Conservation (phyloP, 2,797 vertebrate species). For the Enteromius afrohamiltoni region DNA sequence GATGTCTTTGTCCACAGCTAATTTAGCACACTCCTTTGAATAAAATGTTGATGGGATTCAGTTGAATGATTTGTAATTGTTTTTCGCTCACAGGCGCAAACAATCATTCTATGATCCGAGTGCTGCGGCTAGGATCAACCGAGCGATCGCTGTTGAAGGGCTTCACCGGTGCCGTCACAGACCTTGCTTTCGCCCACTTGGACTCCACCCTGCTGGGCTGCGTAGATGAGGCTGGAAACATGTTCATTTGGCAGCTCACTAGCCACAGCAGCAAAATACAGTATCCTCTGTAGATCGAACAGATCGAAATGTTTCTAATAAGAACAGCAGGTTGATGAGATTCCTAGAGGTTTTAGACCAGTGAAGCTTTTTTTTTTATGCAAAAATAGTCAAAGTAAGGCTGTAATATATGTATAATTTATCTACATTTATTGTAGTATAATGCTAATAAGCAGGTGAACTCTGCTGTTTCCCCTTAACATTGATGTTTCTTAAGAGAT, state of each 20-base stretch:
- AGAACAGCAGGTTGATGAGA: not conserved
- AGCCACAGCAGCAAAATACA: conserved; percentile 90
- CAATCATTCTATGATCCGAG: conserved; percentile 93
- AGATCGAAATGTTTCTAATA: not conserved
- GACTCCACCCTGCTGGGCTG: conserved; percentile 95
- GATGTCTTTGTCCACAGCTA: not conserved
- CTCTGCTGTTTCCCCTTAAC: conserved; percentile 74
- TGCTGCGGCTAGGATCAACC: conserved; percentile 86
- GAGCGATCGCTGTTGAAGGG: conserved; percentile 95
- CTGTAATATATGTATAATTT: not conserved
- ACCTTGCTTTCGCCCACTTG: conserved; percentile 97
- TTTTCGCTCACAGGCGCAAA: conserved; percentile 82
- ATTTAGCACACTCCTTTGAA: conserved; percentile 2
- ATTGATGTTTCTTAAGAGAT: conserved; percentile 81
- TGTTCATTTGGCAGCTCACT: conserved; percentile 95
- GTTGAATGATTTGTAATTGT: not conserved
- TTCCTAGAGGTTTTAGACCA: not conserved
- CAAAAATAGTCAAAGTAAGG: not conserved
- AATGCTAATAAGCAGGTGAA: not conserved
- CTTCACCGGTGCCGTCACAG: conserved; percentile 91
- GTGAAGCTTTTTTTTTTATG: not conserved
- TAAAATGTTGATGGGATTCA: not conserved
- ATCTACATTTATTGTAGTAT: not conserved
- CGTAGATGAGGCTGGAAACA: conserved; percentile 94
- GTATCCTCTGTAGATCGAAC: conserved; percentile 81